These are phyloP conservation scores for Danaus melanippus DNA, from an alignment of 1,140 invertebrate species.

Conservation along the genomic window DNA sequence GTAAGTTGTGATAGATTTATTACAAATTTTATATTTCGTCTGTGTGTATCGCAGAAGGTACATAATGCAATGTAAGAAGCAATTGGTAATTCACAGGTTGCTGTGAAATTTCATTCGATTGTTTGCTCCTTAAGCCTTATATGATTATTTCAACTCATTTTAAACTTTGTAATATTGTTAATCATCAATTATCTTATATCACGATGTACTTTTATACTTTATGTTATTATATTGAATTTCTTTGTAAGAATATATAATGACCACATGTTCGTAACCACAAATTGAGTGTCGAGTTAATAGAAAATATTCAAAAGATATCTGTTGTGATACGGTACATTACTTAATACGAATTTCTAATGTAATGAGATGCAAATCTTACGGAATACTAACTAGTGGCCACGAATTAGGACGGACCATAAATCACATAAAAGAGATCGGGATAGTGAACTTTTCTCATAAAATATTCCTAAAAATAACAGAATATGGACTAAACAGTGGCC, in stretches of 20 bases:
- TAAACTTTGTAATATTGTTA: background rate
- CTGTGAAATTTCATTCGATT: conserved; percentile 26
- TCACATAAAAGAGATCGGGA: conserved; percentile 52
- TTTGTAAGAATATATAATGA: too few species aligned
- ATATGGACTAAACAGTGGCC: conserved; percentile 61
- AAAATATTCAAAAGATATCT: conserved; percentile 14
- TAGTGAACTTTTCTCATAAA: conserved; percentile 45
- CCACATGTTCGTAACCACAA: too few species aligned
- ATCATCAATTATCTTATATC: too few species aligned
- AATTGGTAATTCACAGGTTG: conserved; percentile 36
- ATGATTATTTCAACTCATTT: conserved; percentile 5
- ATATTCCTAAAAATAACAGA: conserved; percentile 48
- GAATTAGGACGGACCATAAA: conserved; percentile 46
- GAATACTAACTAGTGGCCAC: conserved; percentile 57
- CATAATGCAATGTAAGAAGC: conserved; percentile 27
- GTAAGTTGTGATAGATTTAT: too few species aligned
- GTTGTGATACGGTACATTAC: conserved; percentile 37
- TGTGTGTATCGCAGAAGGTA: conserved; percentile 19
- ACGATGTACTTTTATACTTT: too few species aligned
- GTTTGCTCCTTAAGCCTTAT: conserved; percentile 9
- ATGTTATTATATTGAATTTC: too few species aligned
- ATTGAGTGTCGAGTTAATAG: conserved; percentile 2
- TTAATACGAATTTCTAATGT: conserved; percentile 40
- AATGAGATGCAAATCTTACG: conserved; percentile 62
- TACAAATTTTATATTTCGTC: background rate